Conservation (phyloP, 2,888 invertebrate genomes). For the Drosophila nr. perissopoda region DNA sequence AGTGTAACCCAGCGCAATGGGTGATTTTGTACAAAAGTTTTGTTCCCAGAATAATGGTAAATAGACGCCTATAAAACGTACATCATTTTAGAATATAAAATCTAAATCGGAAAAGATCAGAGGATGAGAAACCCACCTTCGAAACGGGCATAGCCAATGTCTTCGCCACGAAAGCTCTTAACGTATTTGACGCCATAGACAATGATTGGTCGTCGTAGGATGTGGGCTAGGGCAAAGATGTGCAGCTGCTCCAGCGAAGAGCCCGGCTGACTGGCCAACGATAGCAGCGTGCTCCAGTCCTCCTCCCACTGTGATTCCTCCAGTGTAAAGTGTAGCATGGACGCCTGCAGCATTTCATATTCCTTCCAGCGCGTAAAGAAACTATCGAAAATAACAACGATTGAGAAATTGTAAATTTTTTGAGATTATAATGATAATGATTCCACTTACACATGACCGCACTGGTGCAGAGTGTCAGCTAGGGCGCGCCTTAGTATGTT, state of each 20-base stretch:
- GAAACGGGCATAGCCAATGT: constrained; percentile 96
- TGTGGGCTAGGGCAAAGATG: constrained; percentile 97
- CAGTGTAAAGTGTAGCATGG: constrained; percentile 92
- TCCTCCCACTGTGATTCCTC: constrained; percentile 97
- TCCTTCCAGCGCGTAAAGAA: constrained; percentile 96
- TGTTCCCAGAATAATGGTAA: constrained; percentile 98
- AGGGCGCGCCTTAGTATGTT: constrained; percentile 94
- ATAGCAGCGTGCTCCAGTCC: constrained; percentile 94
- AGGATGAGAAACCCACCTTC: constrained; percentile 88
- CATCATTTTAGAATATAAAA: background rate
- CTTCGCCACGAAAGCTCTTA: constrained; percentile 97
- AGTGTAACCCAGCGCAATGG: constrained; percentile 94
- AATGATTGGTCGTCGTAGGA: constrained; percentile 95
- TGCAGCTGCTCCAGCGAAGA: constrained; percentile 96
- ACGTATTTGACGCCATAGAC: constrained; percentile 98
- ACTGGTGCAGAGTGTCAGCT: constrained; percentile 93
- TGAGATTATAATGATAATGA: background rate
- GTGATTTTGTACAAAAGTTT: constrained; percentile 95
- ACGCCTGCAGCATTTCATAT: constrained; percentile 93
- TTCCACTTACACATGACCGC: constrained; percentile 89
- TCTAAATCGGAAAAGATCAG: background rate
- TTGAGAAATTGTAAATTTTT: background rate
- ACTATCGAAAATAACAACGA: constrained; percentile 84
- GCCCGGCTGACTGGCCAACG: constrained; percentile 95
- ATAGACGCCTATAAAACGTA: constrained; percentile 90